Conservation (phyloP, 2,888 invertebrate species). For the Troilus luridus region DNA sequence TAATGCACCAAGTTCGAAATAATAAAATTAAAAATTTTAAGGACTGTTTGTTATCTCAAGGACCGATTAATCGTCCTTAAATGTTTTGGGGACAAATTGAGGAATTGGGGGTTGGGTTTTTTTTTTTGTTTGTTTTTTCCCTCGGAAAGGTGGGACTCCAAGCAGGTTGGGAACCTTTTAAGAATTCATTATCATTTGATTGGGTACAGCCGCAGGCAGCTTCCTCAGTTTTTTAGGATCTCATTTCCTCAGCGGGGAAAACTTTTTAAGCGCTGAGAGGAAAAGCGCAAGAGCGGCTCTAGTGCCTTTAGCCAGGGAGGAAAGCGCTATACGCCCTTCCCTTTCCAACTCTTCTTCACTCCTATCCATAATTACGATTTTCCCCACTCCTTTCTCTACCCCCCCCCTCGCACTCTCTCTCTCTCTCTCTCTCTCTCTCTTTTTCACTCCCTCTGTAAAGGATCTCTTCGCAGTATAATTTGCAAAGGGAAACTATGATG, state of each 20-base stretch:
- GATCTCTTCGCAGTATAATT: background rate
- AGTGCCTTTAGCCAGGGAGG: background rate
- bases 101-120: background rate
- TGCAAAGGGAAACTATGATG: background rate
- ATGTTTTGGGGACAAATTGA: background rate
- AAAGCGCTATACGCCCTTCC: background rate
- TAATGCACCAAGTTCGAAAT: too few species aligned
- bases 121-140: background rate
- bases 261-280: slow-evolving; percentile 1
- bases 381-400: background rate
- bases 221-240: slow-evolving; percentile 1
- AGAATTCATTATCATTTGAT: background rate
- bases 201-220: background rate
- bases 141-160: background rate
- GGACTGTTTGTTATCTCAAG: background rate
- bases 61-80: background rate
- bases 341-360: slow-evolving; percentile 28
- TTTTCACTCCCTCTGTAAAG: background rate
- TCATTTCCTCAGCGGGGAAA: slow-evolving; percentile 13
- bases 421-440: background rate
- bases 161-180: background rate
- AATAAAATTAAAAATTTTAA: background rate
- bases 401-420: background rate
- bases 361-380: slow-evolving; percentile 39
- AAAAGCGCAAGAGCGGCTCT: background rate